Base-by-base conservation (phyloP, 2,113 vertebrate genomes). In the Leucopternis melanops region DNA sequence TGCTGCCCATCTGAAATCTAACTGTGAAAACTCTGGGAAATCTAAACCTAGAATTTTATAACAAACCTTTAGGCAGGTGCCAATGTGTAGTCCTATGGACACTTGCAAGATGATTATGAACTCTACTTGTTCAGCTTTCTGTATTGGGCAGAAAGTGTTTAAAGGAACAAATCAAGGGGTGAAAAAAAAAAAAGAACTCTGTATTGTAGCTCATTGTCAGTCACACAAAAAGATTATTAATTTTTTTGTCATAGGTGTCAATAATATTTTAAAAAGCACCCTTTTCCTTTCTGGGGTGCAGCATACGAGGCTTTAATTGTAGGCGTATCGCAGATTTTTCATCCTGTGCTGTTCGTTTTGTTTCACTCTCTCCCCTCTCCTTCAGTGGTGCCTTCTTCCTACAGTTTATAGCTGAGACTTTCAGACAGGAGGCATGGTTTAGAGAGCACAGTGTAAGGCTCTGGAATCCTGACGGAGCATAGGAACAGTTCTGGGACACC, bases 321-420 rank as follows among this genome's bases (percentile, higher is more conserved):
- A 80, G 23, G 16, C 6, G 7, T 36, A 40, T 23, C 1, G 2
- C 13, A n/a, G 44, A 47, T n/a, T 87, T 70, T 87, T 69, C 36
- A 65, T 10, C 4, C n/a, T 1, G 3, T 7, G 4, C 6, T 2
- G 1, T 66, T 81, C 0, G 25, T 65, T 86, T 81, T 59, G 9
- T 73, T 94, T 78, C 26, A 23, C 1, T 27, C 11, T 50, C 10
- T 45, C 19, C 11, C 16, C 31, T 79, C 38, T 59, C 25, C 26
- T 25, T 32, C 54, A 16, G 5, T n/a, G 36, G 42, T 42, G 42
- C 42, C 6, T 16, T 32, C 66, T 93, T 85, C 57, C 57, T 55
- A 18, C 32, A 69, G 16, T 70, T 74, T 61, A 26, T 9, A 85
- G 34, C 19, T 45, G 55, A 66, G 45, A 49, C 31, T 78, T 90